Percentiles rank a stretch among this genome's conserved stretches.
Conservation (phyloP, 37 sponge, comb jelly and placozoan genomes). For the Chondrosia reniformis region DNA sequence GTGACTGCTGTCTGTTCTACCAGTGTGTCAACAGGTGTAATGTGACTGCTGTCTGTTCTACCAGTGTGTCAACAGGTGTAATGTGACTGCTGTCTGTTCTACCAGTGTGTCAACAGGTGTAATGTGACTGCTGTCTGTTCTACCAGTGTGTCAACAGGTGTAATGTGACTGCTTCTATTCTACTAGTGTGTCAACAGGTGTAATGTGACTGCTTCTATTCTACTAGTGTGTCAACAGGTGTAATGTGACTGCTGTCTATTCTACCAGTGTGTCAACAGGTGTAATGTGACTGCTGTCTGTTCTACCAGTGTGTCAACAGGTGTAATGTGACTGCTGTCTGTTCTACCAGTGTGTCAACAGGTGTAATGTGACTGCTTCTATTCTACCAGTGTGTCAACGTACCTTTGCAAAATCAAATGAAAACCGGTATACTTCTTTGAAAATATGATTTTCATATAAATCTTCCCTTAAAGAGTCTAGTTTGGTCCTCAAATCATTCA, state of each 20-base stretch:
- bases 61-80: not conserved
- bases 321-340: not conserved
- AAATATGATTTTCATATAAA: not conserved
- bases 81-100: too few relatives aligned
- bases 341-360: not conserved
- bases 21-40: not conserved
- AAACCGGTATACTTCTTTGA: slow-evolving; percentile 29
- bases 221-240: not conserved
- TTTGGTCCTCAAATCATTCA: slow-evolving; percentile 18
- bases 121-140: not conserved
- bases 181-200: not conserved
- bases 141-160: not conserved
- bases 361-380: too few relatives aligned
- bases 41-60: too few relatives aligned
- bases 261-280: not conserved
- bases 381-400: not conserved
- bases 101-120: not conserved
- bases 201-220: too few relatives aligned
- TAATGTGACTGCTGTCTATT: not conserved
- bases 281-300: too few relatives aligned
- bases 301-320: not conserved
- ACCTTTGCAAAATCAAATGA: slow-evolving; percentile 40
- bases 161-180: too few relatives aligned
- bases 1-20: not conserved
- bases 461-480: not conserved